phyloP scores from a whole-genome alignment of 1,140 invertebrate genomes.

The Bombus confusus region DNA sequence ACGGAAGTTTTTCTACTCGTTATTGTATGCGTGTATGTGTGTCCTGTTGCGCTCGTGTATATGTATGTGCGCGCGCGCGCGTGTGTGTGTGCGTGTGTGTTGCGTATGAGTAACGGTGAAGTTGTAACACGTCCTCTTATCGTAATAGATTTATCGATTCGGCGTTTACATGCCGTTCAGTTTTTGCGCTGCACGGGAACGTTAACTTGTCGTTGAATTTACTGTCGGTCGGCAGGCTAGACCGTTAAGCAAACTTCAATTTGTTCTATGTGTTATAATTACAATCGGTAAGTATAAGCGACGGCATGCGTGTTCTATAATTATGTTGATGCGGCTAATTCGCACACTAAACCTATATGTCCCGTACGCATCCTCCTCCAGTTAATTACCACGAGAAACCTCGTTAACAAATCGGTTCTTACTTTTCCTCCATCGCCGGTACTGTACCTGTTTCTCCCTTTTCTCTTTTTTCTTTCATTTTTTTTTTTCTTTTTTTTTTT shows the following conservation, averaged over 20 bases:
- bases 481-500: too few relatives aligned
- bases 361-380: neutral
- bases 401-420: constrained; percentile 10
- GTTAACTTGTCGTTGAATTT: constrained; percentile 25
- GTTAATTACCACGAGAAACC: neutral
- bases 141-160: constrained; percentile 55
- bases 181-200: constrained; percentile 31
- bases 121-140: constrained; percentile 48
- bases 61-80: too few relatives aligned
- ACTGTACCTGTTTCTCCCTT: neutral
- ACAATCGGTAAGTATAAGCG: constrained; percentile 21
- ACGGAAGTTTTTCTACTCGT: constrained; percentile 45
- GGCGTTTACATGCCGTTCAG: constrained; percentile 39
- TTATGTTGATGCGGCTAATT: constrained; percentile 29
- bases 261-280: constrained; percentile 8
- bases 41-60: too few relatives aligned
- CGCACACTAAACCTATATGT: constrained; percentile 3
- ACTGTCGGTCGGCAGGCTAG: neutral
- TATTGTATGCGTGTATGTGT: neutral
- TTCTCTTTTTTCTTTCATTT: too few relatives aligned
- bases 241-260: constrained; percentile 16
- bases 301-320: constrained; percentile 17
- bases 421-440: neutral
- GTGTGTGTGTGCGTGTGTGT: neutral
- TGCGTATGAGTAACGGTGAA: constrained; percentile 50